Conservation (phyloP, 2,113 vertebrate genomes). For the Pelobates fuscus region DNA sequence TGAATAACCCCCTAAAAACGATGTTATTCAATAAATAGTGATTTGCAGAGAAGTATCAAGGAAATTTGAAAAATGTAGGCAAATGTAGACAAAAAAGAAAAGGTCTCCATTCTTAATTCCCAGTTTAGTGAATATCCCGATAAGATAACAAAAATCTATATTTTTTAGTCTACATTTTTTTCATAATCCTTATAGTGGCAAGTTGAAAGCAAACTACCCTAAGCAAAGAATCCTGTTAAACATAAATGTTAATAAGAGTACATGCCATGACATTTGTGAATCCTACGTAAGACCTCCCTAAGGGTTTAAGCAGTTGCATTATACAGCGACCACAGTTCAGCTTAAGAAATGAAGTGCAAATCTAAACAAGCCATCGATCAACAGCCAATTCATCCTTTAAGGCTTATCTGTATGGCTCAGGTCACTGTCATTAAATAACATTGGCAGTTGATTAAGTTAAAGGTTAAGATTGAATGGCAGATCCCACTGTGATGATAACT, state of each 20-base stretch:
- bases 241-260: neutral
- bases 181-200: too few species aligned
- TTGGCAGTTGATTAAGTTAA: slow-evolving; percentile 43
- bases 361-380: slow-evolving; percentile 30
- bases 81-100: too few species aligned
- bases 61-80: too few species aligned
- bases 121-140: too few species aligned
- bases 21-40: too few species aligned
- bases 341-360: slow-evolving; percentile 39
- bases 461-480: slow-evolving; percentile 40
- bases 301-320: slow-evolving; percentile 10
- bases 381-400: slow-evolving; percentile 27
- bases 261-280: slow-evolving; percentile 13
- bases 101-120: too few species aligned
- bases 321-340: slow-evolving; percentile 18
- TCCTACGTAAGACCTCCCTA: slow-evolving; percentile 10
- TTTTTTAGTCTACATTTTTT: too few species aligned
- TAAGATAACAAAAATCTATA: too few species aligned
- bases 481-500: slow-evolving; percentile 31
- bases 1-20: too few species aligned
- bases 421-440: slow-evolving; percentile 44
- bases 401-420: slow-evolving; percentile 45
- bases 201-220: too few species aligned
- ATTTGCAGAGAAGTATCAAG: too few species aligned
- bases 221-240: slow-evolving; percentile 4